Base-by-base conservation (phyloP, 2,888 invertebrate genomes). In the Lasioglossum pauxillum region DNA sequence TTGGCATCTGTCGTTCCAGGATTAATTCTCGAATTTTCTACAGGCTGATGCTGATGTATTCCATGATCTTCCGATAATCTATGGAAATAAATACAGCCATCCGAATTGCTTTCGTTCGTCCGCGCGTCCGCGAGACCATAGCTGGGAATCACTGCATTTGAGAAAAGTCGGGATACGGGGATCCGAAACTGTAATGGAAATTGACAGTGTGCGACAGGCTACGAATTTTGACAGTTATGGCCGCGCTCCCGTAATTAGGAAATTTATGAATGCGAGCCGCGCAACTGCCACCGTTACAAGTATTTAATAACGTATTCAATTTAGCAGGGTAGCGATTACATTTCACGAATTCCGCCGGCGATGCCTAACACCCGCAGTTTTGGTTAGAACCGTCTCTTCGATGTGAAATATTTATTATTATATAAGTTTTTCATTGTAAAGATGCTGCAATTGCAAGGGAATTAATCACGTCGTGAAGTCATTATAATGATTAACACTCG, bases 181-280 rank as follows among this genome's bases (percentile, higher is more conserved):
- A 69, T 41, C 81, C 77, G 86, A 78, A 83, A 53, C 53, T 46
- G 12, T 89, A 89, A 89, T 88, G 78, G 85, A 90, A 88, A 90
- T 84, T 88, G 89, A 85, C 84, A 80, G 80, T 46, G 85, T 75
- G 79, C 41, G 82, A 87, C 81, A 49, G 71, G n/a, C 74, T 31
- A 44, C n/a, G 49, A 85, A 86, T 86, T 90, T 88, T 73, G 69
- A 71, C 75, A 75, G 73, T 72, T 75, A 44, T 57, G 72, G 5
- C 69, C 38, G 80, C 75, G 75, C 57, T 14, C 8, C 72, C 14
- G 49, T 85, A 82, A 88, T 89, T 89, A 84, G n/a, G 71, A 76
- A 82, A 89, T 86, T 86, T 88, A 86, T 71, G 82, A 86, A 82
- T 49, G 35, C 19, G 14, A 72, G 75, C 14, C 72, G 46, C 31